Evolutionary conservation across 1,140 invertebrate genomes (phyloP), one percentile per base, ranked within the genome.

Genomic region (Solen grandis): DNA sequence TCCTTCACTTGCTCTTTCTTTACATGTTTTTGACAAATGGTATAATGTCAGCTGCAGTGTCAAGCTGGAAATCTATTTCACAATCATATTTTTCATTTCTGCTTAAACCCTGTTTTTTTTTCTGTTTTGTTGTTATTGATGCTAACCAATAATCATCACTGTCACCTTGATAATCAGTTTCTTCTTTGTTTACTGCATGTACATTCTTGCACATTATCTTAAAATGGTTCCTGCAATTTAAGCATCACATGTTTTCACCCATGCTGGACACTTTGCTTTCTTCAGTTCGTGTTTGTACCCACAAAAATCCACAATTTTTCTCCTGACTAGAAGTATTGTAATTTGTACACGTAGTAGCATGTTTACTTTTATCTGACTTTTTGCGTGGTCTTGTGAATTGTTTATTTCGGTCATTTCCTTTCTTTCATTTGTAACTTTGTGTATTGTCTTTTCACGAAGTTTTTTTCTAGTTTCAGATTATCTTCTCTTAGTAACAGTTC

Each of bases 401-500:
- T n/a, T n/a, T n/a, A n/a, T n/a, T n/a, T n/a, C n/a, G n/a, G n/a
- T n/a, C n/a, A n/a, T n/a, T n/a, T n/a, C n/a, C n/a, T n/a, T n/a
- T n/a, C n/a, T n/a, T n/a, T n/a, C n/a, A n/a, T n/a, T n/a, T n/a
- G n/a, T n/a, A n/a, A n/a, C n/a, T n/a, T n/a, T n/a, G n/a, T n/a
- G n/a, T n/a, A n/a, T n/a, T n/a, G n/a, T n/a, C n/a, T n/a, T n/a
- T n/a, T n/a, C n/a, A n/a, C n/a, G n/a, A n/a, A n/a, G n/a, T n/a
- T n/a, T n/a, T 54, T 60, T n/a, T 70, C 46, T n/a, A 80, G 35
- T 0, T 41, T 22, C 27, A 62, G 19, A n/a, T 80, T 36, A 19
- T 80, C 66, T 35, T 80, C 77, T 22, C 68, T 27, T 1, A 80
- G 29, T 13, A 79, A 22, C n/a, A n/a, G n/a, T n/a, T n/a, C n/a